phyloP scores from a whole-genome alignment of 2,113 vertebrate species.

The Paedocypris sp. region DNA sequence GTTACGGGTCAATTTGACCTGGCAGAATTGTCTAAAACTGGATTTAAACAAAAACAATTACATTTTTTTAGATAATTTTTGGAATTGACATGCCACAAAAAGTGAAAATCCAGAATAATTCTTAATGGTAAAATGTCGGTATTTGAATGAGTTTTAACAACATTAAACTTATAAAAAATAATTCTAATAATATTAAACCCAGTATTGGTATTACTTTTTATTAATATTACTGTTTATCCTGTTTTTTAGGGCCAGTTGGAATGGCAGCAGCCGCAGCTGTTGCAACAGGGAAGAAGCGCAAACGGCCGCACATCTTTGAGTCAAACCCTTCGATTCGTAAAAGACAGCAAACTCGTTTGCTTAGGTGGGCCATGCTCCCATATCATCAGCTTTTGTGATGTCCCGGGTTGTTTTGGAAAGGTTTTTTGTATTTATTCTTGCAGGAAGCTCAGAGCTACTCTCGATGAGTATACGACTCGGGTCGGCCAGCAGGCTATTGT shows the following conservation, averaged over 20 bases:
- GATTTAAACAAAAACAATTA: too few relatives aligned
- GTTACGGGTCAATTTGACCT: too few relatives aligned
- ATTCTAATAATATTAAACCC: too few relatives aligned
- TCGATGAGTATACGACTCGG: constrained; percentile 94
- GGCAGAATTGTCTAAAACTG: too few relatives aligned
- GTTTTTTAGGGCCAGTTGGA: constrained; percentile 84
- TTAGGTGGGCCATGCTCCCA: constrained; percentile 66
- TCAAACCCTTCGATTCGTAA: constrained; percentile 97
- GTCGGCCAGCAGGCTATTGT: constrained; percentile 97
- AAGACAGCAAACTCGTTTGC: constrained; percentile 90
- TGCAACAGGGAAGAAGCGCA: constrained; percentile 92
- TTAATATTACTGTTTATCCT: constrained; percentile 17
- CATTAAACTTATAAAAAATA: too few relatives aligned
- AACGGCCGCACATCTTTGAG: constrained; percentile 92
- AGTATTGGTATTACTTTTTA: too few relatives aligned
- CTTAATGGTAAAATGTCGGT: too few relatives aligned
- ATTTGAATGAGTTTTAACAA: too few relatives aligned
- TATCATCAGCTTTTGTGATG: neutral
- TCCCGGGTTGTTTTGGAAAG: neutral
- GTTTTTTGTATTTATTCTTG: neutral
- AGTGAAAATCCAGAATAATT: neutral
- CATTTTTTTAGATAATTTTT: too few relatives aligned
- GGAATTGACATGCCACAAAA: too few relatives aligned
- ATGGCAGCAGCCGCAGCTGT: constrained; percentile 96
- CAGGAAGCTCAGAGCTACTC: constrained; percentile 88